Evolutionary conservation across 2,113 vertebrate genomes (phyloP).

Genomic region (Dicrurus megarhynchus): DNA sequence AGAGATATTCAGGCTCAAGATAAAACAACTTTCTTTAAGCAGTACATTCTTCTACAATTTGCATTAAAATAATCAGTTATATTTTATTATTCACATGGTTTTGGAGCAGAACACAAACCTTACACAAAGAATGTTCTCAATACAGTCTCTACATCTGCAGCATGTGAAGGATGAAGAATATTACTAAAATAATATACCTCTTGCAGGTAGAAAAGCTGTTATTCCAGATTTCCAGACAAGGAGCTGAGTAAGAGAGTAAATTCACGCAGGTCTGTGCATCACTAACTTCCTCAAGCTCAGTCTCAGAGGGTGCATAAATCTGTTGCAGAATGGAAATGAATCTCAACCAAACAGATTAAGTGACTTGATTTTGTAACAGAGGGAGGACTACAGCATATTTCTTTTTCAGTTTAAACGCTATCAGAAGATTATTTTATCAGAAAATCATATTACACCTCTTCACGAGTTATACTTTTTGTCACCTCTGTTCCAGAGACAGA

Average conservation of each 20-base stretch:
- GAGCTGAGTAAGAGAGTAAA: neutral
- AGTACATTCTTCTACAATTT: neutral
- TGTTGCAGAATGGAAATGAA: neutral
- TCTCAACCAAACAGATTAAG: neutral
- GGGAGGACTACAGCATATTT: neutral
- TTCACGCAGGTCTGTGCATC: neutral
- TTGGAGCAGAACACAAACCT: neutral
- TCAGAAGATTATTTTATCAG: neutral
- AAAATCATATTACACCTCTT: neutral
- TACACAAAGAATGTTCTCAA: neutral
- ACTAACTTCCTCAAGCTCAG: neutral
- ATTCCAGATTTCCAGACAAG: neutral
- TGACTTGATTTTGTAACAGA: neutral
- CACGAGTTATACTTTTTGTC: neutral
- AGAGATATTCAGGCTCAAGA: neutral
- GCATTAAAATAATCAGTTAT: neutral
- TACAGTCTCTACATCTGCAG: neutral
- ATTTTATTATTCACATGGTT: neutral
- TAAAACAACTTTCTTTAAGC: neutral
- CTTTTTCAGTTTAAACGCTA: neutral
- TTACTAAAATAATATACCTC: neutral
- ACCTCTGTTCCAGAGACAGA: neutral
- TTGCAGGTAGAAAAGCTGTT: neutral
- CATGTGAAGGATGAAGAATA: neutral
- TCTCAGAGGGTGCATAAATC: neutral